Evolutionary conservation across 2,113 vertebrate species (phyloP).

Genomic region (Tupaia tana): DNA sequence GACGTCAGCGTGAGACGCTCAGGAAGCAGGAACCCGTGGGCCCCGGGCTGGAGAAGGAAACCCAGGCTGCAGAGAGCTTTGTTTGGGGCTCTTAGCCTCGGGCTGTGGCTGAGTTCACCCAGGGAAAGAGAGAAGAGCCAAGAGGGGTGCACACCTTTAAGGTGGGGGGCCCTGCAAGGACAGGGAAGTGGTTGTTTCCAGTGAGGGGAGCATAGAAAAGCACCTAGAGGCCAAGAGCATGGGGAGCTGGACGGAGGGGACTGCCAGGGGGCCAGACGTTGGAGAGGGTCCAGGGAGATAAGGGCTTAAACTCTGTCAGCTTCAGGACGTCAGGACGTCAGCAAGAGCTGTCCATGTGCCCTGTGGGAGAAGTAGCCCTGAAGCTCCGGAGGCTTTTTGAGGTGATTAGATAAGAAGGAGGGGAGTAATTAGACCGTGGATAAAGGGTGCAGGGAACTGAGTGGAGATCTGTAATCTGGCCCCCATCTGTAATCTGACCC

Average conservation of each 20-base stretch:
- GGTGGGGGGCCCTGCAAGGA: background rate
- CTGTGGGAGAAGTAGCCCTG: background rate
- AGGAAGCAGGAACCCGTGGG: background rate
- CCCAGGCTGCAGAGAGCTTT: background rate
- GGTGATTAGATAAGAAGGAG: background rate
- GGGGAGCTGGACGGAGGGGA: background rate
- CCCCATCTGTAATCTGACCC: background rate
- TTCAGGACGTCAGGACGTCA: background rate
- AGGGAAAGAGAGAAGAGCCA: background rate
- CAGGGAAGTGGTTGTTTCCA: background rate
- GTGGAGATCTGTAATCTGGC: background rate
- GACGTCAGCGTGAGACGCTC: background rate
- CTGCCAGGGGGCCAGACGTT: background rate
- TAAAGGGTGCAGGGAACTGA: background rate
- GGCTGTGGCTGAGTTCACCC: background rate
- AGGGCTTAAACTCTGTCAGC: background rate
- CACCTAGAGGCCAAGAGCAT: background rate
- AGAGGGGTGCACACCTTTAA: rapidly evolving
- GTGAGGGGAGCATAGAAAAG: background rate
- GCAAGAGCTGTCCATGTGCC: background rate
- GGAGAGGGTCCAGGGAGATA: background rate
- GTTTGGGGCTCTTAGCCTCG: background rate
- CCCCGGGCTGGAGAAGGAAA: background rate
- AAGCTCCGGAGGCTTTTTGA: background rate
- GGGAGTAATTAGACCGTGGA: background rate